These are phyloP conservation scores for Tiaroga cobitis DNA, from an alignment of 2,797 vertebrate genomes.

Conservation along the genomic window DNA sequence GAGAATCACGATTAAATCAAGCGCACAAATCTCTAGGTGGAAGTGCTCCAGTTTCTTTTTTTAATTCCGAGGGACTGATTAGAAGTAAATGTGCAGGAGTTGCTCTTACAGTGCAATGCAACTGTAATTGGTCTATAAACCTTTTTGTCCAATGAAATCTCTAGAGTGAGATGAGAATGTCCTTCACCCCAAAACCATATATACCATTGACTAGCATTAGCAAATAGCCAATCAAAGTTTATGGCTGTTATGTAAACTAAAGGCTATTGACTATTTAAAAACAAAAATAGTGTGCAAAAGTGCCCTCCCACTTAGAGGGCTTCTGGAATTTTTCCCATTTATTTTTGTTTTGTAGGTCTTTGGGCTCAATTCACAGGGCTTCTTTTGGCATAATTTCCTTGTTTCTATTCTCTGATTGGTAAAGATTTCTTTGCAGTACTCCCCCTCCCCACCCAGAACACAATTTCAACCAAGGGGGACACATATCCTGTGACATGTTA, in stretches of 20 bases:
- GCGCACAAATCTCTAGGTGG: background rate
- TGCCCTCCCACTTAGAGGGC: background rate
- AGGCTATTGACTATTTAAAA: background rate
- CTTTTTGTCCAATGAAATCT: background rate
- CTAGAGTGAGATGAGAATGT: background rate
- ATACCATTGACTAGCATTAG: background rate
- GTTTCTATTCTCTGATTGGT: no score
- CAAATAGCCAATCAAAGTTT: background rate
- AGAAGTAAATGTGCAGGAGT: background rate
- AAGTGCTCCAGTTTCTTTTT: background rate
- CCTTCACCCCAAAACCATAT: background rate
- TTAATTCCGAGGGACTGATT: background rate
- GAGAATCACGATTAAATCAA: slow-evolving; percentile 47
- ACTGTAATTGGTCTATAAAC: background rate
- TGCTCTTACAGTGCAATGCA: background rate
- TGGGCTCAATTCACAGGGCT: no score
- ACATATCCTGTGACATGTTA: no score
- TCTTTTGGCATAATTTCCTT: no score
- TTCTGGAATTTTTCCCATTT: background rate
- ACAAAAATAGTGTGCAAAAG: background rate
- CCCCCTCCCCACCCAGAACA: no score
- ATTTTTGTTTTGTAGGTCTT: background rate
- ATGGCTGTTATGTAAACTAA: background rate
- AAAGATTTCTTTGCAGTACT: no score
- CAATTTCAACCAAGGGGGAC: no score